Evolutionary conservation across 2,888 invertebrate species (phyloP).

Genomic region (Sclerodermus sp.): DNA sequence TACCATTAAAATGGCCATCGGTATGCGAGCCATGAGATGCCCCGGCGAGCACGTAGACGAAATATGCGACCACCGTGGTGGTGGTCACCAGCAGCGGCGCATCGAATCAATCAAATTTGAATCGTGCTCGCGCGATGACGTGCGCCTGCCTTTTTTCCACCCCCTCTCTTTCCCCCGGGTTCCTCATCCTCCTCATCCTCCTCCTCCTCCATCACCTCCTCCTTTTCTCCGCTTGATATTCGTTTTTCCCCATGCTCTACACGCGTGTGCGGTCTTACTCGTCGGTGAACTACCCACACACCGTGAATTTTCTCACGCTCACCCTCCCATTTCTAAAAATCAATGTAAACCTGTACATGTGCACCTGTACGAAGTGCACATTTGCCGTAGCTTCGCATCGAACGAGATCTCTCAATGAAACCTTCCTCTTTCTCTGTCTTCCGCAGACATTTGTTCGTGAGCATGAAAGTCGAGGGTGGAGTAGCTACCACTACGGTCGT

Average conservation of each 20-base stretch:
- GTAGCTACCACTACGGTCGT: slow-evolving; percentile 36
- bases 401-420: not conserved
- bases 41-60: slow-evolving; percentile 40
- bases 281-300: too few species aligned
- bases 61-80: slow-evolving; percentile 37
- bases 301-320: too few species aligned
- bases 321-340: too few species aligned
- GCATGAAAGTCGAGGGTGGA: slow-evolving; percentile 51
- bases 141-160: slow-evolving; percentile 2
- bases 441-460: too few species aligned
- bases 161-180: too few species aligned
- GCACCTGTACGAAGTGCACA: not conserved
- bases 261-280: too few species aligned
- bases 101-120: slow-evolving; percentile 49
- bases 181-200: too few species aligned
- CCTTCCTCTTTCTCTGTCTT: not conserved
- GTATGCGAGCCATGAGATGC: slow-evolving; percentile 39
- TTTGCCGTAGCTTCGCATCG: too few species aligned
- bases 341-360: not conserved
- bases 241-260: too few species aligned
- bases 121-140: slow-evolving; percentile 20
- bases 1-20: slow-evolving; percentile 45
- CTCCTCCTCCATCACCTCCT: too few species aligned
- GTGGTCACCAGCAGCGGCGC: slow-evolving; percentile 1
- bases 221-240: too few species aligned